Conservation (phyloP, 64 coral and sea anemone species). For the Dendrophyllia cribrosa region DNA sequence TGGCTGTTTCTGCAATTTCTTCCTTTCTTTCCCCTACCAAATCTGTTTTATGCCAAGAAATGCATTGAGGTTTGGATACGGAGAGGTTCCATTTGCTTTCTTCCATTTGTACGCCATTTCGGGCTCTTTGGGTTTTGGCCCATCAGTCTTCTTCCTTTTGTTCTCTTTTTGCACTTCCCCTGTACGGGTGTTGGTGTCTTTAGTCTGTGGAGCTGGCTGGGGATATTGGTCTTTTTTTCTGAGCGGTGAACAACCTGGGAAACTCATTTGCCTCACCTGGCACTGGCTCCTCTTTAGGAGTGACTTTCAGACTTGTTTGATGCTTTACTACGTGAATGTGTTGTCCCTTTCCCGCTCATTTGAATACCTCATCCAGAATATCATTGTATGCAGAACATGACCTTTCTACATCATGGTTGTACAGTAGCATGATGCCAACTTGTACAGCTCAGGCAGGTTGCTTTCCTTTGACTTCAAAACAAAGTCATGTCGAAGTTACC, state of each 20-base stretch:
- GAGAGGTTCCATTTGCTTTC: background rate
- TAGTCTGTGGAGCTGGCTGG: constrained; percentile 4
- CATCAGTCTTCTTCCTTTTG: constrained; percentile 9
- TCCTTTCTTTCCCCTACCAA: too few species aligned
- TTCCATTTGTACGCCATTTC: too few species aligned
- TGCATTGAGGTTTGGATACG: too few species aligned
- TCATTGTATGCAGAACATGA: constrained; percentile 67
- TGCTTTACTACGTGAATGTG: background rate
- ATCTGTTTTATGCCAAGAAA: too few species aligned
- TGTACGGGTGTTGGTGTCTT: background rate
- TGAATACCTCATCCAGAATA: constrained; percentile 35
- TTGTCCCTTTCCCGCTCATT: constrained; percentile 43
- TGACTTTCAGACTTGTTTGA: constrained; percentile 4
- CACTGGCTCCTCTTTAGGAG: constrained; percentile 1
- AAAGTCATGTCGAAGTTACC: constrained; percentile 7
- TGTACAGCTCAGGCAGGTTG: constrained; percentile 49
- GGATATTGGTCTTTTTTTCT: constrained; percentile 14
- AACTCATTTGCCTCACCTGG: constrained; percentile 11
- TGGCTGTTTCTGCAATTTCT: background rate
- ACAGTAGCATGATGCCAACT: constrained; percentile 65
- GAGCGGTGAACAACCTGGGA: background rate
- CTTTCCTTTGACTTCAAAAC: constrained; percentile 67
- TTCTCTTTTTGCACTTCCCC: background rate
- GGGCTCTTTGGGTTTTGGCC: background rate
- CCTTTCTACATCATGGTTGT: constrained; percentile 63